Percentiles rank a stretch among this genome's conserved stretches.
Conservation (phyloP, 1,140 invertebrate genomes). For the Drosophila ohnishii region DNA sequence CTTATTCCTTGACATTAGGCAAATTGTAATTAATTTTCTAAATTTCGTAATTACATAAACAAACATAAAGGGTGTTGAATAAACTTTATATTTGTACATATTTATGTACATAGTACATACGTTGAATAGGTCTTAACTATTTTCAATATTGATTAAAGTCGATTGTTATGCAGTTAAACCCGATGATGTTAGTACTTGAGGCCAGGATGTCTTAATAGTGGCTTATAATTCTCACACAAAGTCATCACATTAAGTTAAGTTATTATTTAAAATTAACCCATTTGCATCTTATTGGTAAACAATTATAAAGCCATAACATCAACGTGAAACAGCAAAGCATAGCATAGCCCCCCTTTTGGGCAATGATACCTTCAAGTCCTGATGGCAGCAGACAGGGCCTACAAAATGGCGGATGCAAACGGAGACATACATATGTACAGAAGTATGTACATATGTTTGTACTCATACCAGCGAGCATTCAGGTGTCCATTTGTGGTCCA, state of each 20-base stretch:
- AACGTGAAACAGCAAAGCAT: neutral
- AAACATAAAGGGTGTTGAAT: neutral
- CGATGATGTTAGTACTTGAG: neutral
- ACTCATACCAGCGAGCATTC: slow-evolving; percentile 6
- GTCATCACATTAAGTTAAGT: neutral
- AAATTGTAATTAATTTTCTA: neutral
- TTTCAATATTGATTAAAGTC: too few species aligned
- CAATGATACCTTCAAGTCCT: slow-evolving; percentile 13
- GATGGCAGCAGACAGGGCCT: neutral
- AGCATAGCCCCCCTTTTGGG: neutral
- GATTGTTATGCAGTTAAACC: neutral
- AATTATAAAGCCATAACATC: neutral
- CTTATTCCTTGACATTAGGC: neutral
- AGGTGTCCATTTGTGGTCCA: slow-evolving; percentile 25
- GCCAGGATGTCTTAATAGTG: neutral
- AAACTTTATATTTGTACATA: neutral
- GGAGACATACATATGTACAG: neutral
- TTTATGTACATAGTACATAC: neutral
- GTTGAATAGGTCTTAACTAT: neutral
- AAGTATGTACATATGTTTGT: neutral
- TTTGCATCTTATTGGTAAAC: neutral
- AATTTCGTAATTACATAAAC: neutral
- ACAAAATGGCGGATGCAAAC: slow-evolving; percentile 42
- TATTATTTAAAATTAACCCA: neutral
- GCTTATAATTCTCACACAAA: neutral